Evolutionary conservation across 64 coral and sea anemone genomes (phyloP).

Genomic region (Anthopleura sola): DNA sequence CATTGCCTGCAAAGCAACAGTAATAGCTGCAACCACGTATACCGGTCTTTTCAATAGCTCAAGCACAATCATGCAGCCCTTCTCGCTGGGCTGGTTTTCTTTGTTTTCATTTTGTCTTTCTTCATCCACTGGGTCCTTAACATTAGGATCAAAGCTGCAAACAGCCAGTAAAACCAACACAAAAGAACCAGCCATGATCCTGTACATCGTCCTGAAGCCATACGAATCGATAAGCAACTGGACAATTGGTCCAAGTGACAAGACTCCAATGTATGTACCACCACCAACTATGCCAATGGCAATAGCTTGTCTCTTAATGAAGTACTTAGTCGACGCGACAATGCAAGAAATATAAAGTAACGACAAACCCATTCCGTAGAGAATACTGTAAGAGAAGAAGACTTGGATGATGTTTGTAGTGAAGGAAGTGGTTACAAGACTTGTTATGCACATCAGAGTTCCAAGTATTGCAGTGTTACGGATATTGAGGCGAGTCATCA

Average conservation of each 20-base stretch:
- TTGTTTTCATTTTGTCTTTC: background rate
- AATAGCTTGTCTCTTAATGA: background rate
- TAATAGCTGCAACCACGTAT: background rate
- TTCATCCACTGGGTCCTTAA: background rate
- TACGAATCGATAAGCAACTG: constrained; percentile 1
- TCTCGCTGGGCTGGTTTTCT: background rate
- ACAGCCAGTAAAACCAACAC: no score
- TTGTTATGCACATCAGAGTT: constrained; percentile 8
- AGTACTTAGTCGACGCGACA: constrained; percentile 17
- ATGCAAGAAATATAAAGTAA: constrained; percentile 11
- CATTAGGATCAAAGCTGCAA: background rate
- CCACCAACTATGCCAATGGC: constrained; percentile 26
- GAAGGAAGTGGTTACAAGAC: constrained; percentile 11
- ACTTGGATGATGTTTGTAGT: background rate
- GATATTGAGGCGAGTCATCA: constrained; percentile 13
- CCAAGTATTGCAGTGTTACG: constrained; percentile 22
- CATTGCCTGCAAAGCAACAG: background rate
- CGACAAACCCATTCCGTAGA: constrained; percentile 9
- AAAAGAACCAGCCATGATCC: no score
- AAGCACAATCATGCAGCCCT: background rate
- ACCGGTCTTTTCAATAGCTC: background rate
- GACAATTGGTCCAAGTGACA: constrained; percentile 3
- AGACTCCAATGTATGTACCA: background rate
- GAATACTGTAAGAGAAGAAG: constrained; percentile 20
- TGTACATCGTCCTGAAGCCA: background rate